Conservation (phyloP, 2,888 invertebrate genomes). For the Conistra vaccinii region DNA sequence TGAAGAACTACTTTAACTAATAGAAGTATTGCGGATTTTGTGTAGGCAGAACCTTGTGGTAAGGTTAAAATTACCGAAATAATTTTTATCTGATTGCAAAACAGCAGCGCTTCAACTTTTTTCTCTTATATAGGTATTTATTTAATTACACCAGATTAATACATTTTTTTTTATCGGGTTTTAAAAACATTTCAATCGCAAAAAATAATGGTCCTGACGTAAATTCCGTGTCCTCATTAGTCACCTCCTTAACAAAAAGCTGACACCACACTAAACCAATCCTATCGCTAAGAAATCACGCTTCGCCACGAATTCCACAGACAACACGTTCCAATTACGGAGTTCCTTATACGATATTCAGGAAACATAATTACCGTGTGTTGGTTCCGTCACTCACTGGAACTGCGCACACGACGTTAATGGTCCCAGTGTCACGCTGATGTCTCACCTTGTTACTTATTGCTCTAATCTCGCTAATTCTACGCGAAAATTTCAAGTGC, state of each 20-base stretch:
- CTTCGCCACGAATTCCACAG: constrained; percentile 34
- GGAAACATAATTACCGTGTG: constrained; percentile 79
- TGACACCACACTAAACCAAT: constrained; percentile 30
- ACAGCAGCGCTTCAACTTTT: not conserved
- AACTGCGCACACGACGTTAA: constrained; percentile 63
- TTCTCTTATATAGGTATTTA: no score
- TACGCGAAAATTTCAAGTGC: constrained; percentile 42
- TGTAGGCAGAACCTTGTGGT: not conserved
- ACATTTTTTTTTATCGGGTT: no score
- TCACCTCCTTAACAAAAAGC: constrained; percentile 4
- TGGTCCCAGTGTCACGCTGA: constrained; percentile 60
- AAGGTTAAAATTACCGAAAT: not conserved
- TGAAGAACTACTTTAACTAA: not conserved
- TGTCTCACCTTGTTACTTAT: constrained; percentile 61
- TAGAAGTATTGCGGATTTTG: not conserved
- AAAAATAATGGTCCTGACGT: not conserved
- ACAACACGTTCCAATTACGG: constrained; percentile 65
- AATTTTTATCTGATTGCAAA: not conserved
- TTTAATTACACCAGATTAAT: no score
- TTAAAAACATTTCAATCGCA: not conserved
- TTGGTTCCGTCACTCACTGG: constrained; percentile 81
- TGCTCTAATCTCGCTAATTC: constrained; percentile 61
- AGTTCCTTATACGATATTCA: constrained; percentile 76
- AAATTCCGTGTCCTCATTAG: not conserved
- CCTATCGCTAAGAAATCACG: constrained; percentile 39